A percentile compares a stretch with the other conserved stretches of the same genome.
Evolutionary conservation across 2,113 vertebrate genomes (phyloP).

Genomic region (Periophthalmodon schlosseri): DNA sequence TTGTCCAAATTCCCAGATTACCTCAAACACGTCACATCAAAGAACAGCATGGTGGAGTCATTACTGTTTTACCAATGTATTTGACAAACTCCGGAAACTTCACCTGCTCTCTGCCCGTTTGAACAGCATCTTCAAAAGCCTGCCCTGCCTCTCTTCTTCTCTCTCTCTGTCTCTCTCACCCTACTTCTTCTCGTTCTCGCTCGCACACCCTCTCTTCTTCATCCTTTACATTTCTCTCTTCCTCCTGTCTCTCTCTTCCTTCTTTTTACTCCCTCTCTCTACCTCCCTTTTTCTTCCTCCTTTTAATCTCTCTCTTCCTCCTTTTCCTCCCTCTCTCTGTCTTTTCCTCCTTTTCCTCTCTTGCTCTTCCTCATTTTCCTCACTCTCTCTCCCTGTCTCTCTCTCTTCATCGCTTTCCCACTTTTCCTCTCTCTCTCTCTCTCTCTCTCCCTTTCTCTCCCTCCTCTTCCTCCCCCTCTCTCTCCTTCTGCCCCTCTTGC

Average conservation of each 20-base stretch:
- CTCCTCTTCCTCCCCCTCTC: too few relatives aligned
- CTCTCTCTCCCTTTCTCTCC: too few relatives aligned
- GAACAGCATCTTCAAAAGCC: conserved; percentile 54
- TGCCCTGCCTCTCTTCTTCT: conserved; percentile 9
- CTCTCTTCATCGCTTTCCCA: too few relatives aligned
- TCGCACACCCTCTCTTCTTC: too few relatives aligned
- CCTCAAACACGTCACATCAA: conserved; percentile 15
- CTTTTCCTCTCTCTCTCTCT: too few relatives aligned
- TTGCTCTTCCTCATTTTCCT: too few relatives aligned
- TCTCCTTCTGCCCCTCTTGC: conserved; percentile 4
- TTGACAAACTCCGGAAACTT: conserved; percentile 22
- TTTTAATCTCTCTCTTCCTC: too few relatives aligned
- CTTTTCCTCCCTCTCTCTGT: too few relatives aligned
- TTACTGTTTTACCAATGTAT: conserved; percentile 5
- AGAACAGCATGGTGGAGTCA: conserved; percentile 12
- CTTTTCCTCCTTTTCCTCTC: too few relatives aligned
- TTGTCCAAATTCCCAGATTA: not conserved
- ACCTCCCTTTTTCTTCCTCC: too few relatives aligned
- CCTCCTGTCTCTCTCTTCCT: conserved; percentile 27
- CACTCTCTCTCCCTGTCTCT: too few relatives aligned
- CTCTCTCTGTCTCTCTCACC: conserved; percentile 44
- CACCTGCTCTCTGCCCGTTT: conserved; percentile 32
- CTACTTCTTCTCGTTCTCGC: conserved; percentile 15
- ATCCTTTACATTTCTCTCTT: conserved; percentile 35
- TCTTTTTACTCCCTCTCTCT: conserved; percentile 3